Evolutionary conservation across 2,113 vertebrate species (phyloP).

Genomic region (Larimichthys polyactis): DNA sequence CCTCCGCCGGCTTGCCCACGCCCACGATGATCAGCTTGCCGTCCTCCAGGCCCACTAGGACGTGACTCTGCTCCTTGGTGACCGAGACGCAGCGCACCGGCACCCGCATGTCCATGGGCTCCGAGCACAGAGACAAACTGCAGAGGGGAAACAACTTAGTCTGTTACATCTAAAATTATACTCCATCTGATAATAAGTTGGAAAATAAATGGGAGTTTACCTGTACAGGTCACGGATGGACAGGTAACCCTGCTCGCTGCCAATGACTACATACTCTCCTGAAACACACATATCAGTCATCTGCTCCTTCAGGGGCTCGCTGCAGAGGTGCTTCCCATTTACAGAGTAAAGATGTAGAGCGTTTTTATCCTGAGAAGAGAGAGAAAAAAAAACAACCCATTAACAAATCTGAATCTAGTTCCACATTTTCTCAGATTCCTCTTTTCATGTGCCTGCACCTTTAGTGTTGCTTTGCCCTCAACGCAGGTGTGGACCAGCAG

Average conservation of each 20-base stretch:
- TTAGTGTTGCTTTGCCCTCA: constrained; percentile 92
- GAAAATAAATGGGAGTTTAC: constrained; percentile 76
- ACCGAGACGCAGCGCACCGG: constrained; percentile 93
- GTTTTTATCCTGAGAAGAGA: constrained; percentile 90
- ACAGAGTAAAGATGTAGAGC: constrained; percentile 95
- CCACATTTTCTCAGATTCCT: background rate
- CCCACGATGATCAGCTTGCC: constrained; percentile 98
- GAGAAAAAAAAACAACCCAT: background rate
- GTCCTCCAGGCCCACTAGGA: constrained; percentile 94
- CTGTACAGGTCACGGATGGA: constrained; percentile 95
- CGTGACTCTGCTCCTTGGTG: constrained; percentile 95
- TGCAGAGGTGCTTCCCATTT: constrained; percentile 92
- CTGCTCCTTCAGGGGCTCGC: constrained; percentile 92
- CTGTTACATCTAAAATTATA: background rate
- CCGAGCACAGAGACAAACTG: constrained; percentile 89
- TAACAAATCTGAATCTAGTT: background rate
- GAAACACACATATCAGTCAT: constrained; percentile 93
- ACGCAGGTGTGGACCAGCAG: constrained; percentile 91
- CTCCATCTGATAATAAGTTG: background rate
- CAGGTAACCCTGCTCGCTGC: constrained; percentile 94
- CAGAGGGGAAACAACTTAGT: background rate
- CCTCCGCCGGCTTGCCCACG: constrained; percentile 96
- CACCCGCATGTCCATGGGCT: constrained; percentile 92
- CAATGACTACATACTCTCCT: constrained; percentile 90
- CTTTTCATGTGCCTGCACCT: constrained; percentile 83